phyloP scores from a whole-genome alignment of 2,113 vertebrate genomes.

The Chrysemys picta region DNA sequence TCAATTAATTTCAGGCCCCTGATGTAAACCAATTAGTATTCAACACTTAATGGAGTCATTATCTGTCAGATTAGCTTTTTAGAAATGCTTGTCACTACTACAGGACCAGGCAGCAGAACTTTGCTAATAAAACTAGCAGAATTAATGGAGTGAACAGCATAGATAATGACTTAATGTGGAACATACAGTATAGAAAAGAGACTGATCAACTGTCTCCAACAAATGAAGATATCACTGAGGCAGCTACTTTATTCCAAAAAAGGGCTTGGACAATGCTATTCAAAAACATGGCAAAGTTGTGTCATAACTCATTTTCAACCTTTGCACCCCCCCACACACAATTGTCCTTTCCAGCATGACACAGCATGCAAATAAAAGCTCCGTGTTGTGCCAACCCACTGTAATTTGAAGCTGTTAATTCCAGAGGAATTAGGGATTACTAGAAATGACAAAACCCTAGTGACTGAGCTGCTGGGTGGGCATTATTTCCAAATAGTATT shows the following conservation, averaged over 20 bases:
- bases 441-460: background rate
- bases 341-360: background rate
- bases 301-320: background rate
- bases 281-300: slow-evolving; percentile 30
- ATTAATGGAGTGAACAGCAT: slow-evolving; percentile 95
- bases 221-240: slow-evolving; percentile 91
- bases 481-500: accelerated
- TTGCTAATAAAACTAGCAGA: slow-evolving; percentile 94
- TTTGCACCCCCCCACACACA: background rate
- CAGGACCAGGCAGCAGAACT: slow-evolving; percentile 84
- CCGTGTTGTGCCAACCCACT: accelerated
- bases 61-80: slow-evolving; percentile 95
- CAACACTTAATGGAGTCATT: slow-evolving; percentile 96
- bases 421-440: background rate
- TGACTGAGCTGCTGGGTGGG: accelerated
- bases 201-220: slow-evolving; percentile 84
- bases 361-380: background rate
- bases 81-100: slow-evolving; percentile 89
- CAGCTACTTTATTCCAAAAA: slow-evolving; percentile 78
- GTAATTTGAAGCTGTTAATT: background rate
- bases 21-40: slow-evolving; percentile 97
- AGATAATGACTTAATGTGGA: slow-evolving; percentile 98
- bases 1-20: slow-evolving; percentile 94
- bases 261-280: slow-evolving; percentile 46
- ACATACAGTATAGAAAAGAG: slow-evolving; percentile 89